Evolutionary conservation across 2,113 vertebrate species (phyloP).

Genomic region (Alligator mississippiensis): DNA sequence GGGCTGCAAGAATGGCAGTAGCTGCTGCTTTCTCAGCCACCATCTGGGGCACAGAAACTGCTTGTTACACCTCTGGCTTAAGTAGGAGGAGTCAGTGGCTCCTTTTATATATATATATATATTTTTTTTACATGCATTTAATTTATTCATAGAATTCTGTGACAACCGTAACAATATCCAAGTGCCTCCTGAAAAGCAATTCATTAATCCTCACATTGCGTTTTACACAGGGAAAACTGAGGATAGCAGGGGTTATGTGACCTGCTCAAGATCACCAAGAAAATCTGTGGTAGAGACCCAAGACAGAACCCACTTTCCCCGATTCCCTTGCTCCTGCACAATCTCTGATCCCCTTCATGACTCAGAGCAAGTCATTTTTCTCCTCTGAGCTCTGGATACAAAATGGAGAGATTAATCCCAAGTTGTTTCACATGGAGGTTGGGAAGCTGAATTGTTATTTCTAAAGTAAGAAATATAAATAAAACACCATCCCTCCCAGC

Average conservation of each 20-base stretch:
- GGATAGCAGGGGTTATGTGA: not conserved
- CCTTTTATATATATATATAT: not conserved
- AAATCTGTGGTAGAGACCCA: not conserved
- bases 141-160: not conserved
- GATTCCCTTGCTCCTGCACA: not conserved
- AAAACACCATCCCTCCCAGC: not conserved
- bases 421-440: not conserved
- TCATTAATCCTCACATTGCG: fast-evolving
- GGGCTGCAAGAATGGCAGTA: too few species aligned
- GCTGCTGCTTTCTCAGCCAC: too few species aligned
- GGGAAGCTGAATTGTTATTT: not conserved
- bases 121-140: not conserved
- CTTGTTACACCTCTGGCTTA: not conserved
- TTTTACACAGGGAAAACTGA: not conserved
- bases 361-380: not conserved
- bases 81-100: not conserved
- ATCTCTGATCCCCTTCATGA: not conserved
- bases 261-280: not conserved
- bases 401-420: not conserved
- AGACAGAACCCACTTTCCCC: not conserved
- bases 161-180: not conserved
- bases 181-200: not conserved
- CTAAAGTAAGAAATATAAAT: not conserved
- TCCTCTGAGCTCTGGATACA: not conserved
- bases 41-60: fast-evolving